Percentiles rank a stretch among this genome's conserved stretches.
Conservation (phyloP, 2,888 invertebrate species). For the Dermolepida albohirtum region DNA sequence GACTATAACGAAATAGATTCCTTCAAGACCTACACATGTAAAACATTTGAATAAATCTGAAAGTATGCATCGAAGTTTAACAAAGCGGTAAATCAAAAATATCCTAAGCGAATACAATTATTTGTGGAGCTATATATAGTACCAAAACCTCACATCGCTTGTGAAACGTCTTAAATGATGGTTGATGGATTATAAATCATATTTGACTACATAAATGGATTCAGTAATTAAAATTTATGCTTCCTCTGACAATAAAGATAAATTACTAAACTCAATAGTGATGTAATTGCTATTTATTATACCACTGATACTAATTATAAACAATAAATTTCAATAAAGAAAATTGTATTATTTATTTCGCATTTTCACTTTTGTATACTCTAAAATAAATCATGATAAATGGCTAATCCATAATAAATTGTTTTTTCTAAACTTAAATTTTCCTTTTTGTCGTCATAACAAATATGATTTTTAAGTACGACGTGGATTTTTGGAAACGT, state of each 20-base stretch:
- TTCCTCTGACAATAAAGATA: slow-evolving; percentile 14
- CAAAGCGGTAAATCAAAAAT: neutral
- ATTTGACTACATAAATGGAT: slow-evolving; percentile 4
- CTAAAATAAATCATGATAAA: too few relatives aligned
- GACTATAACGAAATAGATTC: too few relatives aligned
- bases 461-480: too few relatives aligned
- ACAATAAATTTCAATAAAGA: slow-evolving; percentile 22
- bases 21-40: too few relatives aligned
- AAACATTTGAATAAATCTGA: too few relatives aligned
- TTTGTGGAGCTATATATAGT: neutral
- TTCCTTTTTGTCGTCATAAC: too few relatives aligned
- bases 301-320: too few relatives aligned
- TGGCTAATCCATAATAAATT: too few relatives aligned
- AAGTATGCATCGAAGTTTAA: too few relatives aligned
- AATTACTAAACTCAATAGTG: slow-evolving; percentile 5
- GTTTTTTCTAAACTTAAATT: too few relatives aligned
- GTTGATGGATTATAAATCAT: slow-evolving; percentile 1
- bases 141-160: neutral
- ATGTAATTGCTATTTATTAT: slow-evolving; percentile 28
- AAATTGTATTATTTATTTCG: neutral
- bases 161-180: slow-evolving; percentile 6
- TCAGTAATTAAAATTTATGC: slow-evolving; percentile 22
- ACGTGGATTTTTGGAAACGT: too few relatives aligned
- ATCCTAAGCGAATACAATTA: neutral
- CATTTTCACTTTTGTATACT: too few relatives aligned